phyloP scores from a whole-genome alignment of 1,140 invertebrate genomes.

The Platorchestia sp. region DNA sequence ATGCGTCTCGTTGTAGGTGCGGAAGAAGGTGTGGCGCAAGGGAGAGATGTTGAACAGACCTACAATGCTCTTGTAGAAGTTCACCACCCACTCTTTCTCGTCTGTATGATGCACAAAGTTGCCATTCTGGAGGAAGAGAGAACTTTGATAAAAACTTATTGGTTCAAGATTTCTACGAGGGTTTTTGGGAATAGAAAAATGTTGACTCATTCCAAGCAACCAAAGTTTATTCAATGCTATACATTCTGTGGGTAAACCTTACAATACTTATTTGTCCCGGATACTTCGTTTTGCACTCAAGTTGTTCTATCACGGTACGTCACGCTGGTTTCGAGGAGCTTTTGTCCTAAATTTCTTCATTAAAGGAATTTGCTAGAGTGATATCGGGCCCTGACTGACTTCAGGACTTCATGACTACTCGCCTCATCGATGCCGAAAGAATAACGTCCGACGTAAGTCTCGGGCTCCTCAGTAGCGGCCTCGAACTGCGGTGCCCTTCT shows the following conservation, averaged over 20 bases:
- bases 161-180: background rate
- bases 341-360: background rate
- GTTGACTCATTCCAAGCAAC: background rate
- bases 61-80: constrained; percentile 30
- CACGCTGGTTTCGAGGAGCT: background rate
- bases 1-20: background rate
- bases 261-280: background rate
- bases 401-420: background rate
- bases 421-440: background rate
- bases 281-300: background rate
- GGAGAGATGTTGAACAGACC: constrained; percentile 26
- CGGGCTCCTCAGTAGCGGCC: background rate
- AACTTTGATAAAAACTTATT: background rate
- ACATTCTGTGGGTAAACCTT: background rate
- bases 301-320: background rate
- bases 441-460: background rate
- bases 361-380: background rate
- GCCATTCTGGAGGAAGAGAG: background rate
- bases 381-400: background rate
- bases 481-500: background rate
- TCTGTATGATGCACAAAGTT: background rate
- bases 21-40: background rate
- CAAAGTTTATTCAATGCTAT: background rate
- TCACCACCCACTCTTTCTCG: background rate
- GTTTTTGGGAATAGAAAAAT: background rate